These are phyloP conservation scores for Temnothorax ravouxi DNA, from an alignment of 2,888 invertebrate genomes.

Conservation along the genomic window DNA sequence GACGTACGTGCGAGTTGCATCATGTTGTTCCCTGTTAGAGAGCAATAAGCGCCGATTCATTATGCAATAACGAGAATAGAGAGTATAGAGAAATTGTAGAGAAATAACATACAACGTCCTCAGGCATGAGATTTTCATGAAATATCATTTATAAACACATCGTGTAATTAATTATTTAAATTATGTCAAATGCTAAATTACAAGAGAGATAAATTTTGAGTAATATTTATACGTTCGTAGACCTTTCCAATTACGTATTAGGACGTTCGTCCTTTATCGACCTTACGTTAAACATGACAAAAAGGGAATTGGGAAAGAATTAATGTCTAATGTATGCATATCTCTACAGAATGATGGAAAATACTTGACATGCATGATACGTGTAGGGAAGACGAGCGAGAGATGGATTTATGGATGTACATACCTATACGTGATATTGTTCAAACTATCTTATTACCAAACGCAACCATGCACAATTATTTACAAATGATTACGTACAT, in stretches of 20 bases:
- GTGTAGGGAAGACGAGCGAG: slow-evolving; percentile 54
- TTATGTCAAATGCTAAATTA: slow-evolving; percentile 67
- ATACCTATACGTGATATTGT: slow-evolving; percentile 28
- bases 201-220: slow-evolving; percentile 63
- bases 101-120: slow-evolving; percentile 57
- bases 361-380: slow-evolving; percentile 60
- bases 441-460: slow-evolving; percentile 31
- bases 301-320: slow-evolving; percentile 54
- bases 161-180: slow-evolving; percentile 69
- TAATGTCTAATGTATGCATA: slow-evolving; percentile 60
- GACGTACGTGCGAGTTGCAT: slow-evolving; percentile 65
- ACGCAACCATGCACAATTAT: background rate
- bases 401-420: slow-evolving; percentile 51
- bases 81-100: slow-evolving; percentile 67
- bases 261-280: slow-evolving; percentile 59
- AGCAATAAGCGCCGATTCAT: slow-evolving; percentile 62
- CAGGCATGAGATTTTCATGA: slow-evolving; percentile 66
- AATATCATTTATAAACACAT: slow-evolving; percentile 48
- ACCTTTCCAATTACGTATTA: slow-evolving; percentile 74
- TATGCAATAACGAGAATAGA: slow-evolving; percentile 63
- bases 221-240: slow-evolving; percentile 67
- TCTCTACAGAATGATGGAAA: slow-evolving; percentile 58
- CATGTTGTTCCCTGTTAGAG: slow-evolving; percentile 68
- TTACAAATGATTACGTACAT: slow-evolving; percentile 42
- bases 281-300: slow-evolving; percentile 59